Base-by-base conservation (phyloP, 2,888 invertebrate species). In the Mimachlamys varia region DNA sequence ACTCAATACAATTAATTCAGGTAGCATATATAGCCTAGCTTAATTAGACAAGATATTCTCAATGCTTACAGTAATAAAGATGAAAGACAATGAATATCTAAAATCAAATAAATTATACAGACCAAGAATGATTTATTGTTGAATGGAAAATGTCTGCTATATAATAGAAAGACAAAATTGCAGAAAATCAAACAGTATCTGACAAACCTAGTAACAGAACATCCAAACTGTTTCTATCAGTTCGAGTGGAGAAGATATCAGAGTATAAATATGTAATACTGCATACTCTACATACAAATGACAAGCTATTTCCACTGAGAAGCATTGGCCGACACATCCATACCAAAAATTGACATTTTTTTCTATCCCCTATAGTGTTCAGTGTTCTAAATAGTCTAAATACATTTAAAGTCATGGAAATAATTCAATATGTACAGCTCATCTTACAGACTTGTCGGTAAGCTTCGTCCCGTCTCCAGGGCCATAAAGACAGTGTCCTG, bases 351-450 rank as follows among this genome's bases (percentile, higher is more conserved):
- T 76, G 7, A 0, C 76, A 5, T 7, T 33, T 76, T 76, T 27
- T 33, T 33, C 76, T 33, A 76, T 33, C 76, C 76, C 33, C 27
- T 22, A 27, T 76, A 33, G 27, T 12, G 22, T 62, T 62, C 22
- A 62, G n/a, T 22, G 76, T 76, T 76, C 33, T 76, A 33, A 62
- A 62, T 62, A 22, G n/a, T 62, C 10, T 10, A 62, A 22, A 76
- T 76, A 15, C 22, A 76, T 76, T 33, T 76, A 76, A 58, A 33
- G 33, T 76, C 76, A 33, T 33, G 33, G 12, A 33, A 76, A 76
- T 76, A 76, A 76, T 76, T 76, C 76, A 76, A 76, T 76, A 76
- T 76, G 27, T 76, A 76, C 76, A 76, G 76, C 76, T 12, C 76
- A 76, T 76, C 76, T 33, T 13, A 76, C 76, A 76, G 76, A 76